Evolutionary conservation across 2,888 invertebrate genomes (phyloP).

Genomic region (Dryococelus australis): DNA sequence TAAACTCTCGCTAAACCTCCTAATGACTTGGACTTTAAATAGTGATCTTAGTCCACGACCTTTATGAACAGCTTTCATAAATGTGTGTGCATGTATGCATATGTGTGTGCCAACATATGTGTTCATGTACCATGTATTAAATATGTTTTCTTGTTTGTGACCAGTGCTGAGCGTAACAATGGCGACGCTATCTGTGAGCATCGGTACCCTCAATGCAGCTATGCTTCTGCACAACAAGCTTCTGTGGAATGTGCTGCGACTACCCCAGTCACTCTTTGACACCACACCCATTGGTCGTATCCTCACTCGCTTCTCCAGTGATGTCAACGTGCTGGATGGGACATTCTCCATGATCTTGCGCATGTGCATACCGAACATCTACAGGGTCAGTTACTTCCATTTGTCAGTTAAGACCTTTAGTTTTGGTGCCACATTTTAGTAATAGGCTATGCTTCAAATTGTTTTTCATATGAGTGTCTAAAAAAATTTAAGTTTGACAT

Average conservation of each 20-base stretch:
- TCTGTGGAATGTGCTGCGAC: constrained; percentile 68
- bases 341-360: constrained; percentile 56
- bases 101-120: too few species aligned
- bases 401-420: too few species aligned
- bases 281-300: constrained; percentile 80
- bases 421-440: too few species aligned
- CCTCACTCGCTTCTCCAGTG: constrained; percentile 68
- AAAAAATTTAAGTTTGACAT: too few species aligned
- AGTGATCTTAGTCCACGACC: too few species aligned
- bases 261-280: constrained; percentile 71
- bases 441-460: too few species aligned
- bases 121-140: too few species aligned
- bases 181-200: constrained; percentile 64
- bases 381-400: constrained; percentile 51
- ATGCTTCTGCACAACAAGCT: constrained; percentile 66
- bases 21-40: too few species aligned
- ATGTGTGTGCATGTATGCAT: too few species aligned
- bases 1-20: too few species aligned
- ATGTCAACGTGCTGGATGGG: constrained; percentile 65
- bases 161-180: constrained; percentile 61
- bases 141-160: not conserved
- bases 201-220: constrained; percentile 68
- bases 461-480: too few species aligned
- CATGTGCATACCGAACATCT: constrained; percentile 54
- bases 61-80: too few species aligned